Evolutionary conservation across 2,888 invertebrate genomes (phyloP).

Genomic region (Blastobasis lacticolella): DNA sequence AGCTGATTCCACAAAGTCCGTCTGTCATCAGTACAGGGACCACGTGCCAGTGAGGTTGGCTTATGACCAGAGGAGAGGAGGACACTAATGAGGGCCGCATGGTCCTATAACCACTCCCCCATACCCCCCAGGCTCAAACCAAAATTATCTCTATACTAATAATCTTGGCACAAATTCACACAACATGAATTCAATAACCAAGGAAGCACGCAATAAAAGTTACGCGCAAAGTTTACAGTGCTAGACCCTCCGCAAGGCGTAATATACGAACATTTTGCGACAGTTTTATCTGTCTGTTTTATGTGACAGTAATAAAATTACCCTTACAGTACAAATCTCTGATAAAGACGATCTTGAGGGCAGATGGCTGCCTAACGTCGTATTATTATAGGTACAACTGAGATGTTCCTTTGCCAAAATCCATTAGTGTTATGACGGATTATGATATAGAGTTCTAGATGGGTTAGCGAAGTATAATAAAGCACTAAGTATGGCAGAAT

Average conservation of each 20-base stretch:
- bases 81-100: too few species aligned
- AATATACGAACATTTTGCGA: constrained; percentile 22
- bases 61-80: too few species aligned
- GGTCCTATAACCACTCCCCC: too few species aligned
- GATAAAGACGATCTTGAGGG: constrained; percentile 31
- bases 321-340: constrained; percentile 18
- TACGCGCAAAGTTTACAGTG: not conserved
- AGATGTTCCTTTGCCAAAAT: constrained; percentile 39
- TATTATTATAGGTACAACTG: constrained; percentile 33
- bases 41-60: too few species aligned
- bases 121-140: too few species aligned
- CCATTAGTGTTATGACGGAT: constrained; percentile 49
- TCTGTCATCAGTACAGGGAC: too few species aligned
- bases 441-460: constrained; percentile 6
- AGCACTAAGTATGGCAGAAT: too few species aligned
- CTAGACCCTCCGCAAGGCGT: not conserved
- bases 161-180: too few species aligned
- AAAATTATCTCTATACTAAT: too few species aligned
- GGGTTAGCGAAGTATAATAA: too few species aligned
- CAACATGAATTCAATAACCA: not conserved
- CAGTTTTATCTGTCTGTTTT: constrained; percentile 33
- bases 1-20: too few species aligned
- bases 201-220: not conserved
- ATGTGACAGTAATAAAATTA: constrained; percentile 34
- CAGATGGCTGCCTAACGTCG: constrained; percentile 28